Conservation (phyloP, 2,888 invertebrate genomes). For the Athalia circularis region DNA sequence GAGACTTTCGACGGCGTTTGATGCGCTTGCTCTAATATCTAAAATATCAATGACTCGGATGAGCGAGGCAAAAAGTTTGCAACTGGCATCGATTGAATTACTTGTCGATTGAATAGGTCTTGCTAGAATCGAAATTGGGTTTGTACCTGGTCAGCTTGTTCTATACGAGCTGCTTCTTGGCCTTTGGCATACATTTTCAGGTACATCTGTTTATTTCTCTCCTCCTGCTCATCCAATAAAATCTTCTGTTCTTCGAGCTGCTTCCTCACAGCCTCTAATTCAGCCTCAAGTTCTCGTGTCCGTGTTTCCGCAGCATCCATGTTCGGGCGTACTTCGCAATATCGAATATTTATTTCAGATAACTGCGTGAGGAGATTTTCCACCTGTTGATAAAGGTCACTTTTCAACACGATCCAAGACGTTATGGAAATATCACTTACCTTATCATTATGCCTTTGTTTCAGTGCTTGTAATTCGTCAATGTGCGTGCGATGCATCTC, state of each 20-base stretch:
- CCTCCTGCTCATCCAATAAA: conserved; percentile 81
- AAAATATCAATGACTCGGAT: conserved; percentile 31
- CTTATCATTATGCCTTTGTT: conserved; percentile 86
- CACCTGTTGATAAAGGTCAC: conserved; percentile 73
- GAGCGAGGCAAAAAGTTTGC: neutral
- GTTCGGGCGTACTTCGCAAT: conserved; percentile 86
- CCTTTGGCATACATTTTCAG: conserved; percentile 90
- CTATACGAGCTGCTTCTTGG: conserved; percentile 85
- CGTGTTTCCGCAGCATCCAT: conserved; percentile 83
- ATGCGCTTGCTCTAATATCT: conserved; percentile 70
- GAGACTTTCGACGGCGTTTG: conserved; percentile 83
- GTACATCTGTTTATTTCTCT: conserved; percentile 85
- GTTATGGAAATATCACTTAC: conserved; percentile 59
- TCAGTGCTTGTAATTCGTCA: conserved; percentile 84
- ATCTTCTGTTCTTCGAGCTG: conserved; percentile 83
- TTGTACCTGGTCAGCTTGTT: conserved; percentile 81
- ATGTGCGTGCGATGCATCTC: conserved; percentile 82
- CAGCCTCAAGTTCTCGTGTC: conserved; percentile 83
- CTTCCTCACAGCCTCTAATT: conserved; percentile 82
- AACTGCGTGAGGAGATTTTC: conserved; percentile 84
- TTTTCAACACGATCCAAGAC: neutral
- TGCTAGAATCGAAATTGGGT: neutral
- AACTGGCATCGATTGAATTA: neutral
- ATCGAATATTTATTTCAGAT: conserved; percentile 85
- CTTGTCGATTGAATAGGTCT: neutral